Percentiles rank a stretch among this genome's conserved stretches.
These are phyloP conservation scores for Rhabdomys pumilio DNA, from an alignment of 2,797 vertebrate genomes.

Conservation along the genomic window DNA sequence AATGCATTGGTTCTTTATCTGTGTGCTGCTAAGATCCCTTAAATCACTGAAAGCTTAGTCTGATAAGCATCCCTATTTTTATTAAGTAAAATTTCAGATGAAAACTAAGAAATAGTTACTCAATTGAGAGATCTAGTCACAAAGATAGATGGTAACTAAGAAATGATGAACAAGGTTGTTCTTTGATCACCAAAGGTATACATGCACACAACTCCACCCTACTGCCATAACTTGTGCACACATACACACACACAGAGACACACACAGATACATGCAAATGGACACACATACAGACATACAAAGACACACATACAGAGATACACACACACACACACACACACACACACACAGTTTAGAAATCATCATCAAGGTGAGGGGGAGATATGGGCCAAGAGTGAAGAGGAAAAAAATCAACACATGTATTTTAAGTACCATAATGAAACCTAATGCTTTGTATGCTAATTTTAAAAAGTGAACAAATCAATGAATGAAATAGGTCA, in stretches of 20 bases:
- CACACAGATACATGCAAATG: not conserved
- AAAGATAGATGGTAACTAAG: not conserved
- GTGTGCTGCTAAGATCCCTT: not conserved
- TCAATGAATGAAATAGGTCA: not conserved
- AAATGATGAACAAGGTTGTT: not conserved
- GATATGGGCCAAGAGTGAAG: not conserved
- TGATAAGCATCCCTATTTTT: not conserved
- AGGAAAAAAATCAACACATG: not conserved
- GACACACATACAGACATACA: not conserved
- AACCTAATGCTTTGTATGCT: not conserved
- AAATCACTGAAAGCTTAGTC: not conserved
- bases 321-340: not conserved
- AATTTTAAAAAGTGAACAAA: not conserved
- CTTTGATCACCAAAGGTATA: not conserved
- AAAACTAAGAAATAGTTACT: slow-evolving; percentile 30
- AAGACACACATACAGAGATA: not conserved
- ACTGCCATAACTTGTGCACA: no score
- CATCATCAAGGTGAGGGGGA: not conserved
- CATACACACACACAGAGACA: not conserved
- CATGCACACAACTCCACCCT: not conserved
- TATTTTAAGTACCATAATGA: not conserved
- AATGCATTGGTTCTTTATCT: not conserved
- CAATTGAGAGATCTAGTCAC: not conserved
- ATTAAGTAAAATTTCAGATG: slow-evolving; percentile 46
- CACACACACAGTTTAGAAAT: not conserved